phyloP scores from a whole-genome alignment of 2,113 vertebrate genomes.

The Limanda limanda region DNA sequence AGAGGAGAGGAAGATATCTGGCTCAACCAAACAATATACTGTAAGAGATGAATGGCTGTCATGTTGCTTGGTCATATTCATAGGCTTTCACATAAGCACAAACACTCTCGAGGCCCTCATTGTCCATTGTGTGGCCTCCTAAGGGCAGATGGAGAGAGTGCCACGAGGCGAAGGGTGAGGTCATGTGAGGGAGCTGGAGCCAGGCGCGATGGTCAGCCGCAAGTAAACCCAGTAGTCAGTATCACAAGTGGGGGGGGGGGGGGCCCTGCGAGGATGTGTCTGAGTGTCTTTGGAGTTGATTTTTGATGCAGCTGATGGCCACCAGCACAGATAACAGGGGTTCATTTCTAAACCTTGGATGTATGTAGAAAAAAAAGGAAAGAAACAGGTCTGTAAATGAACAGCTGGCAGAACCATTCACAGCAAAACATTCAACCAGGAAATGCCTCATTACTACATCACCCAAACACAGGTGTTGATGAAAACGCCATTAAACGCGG shows the following conservation, averaged over 20 bases:
- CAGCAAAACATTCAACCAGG: slow-evolving; percentile 19
- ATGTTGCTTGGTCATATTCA: slow-evolving; percentile 31
- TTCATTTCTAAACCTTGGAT: background rate
- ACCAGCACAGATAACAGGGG: background rate
- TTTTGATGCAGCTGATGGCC: slow-evolving; percentile 2
- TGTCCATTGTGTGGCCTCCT: slow-evolving; percentile 69
- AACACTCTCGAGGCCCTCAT: slow-evolving; percentile 48
- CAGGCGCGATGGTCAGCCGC: slow-evolving; percentile 63
- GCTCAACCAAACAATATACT: slow-evolving; percentile 31
- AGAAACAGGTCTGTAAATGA: slow-evolving; percentile 13
- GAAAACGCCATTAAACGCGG: background rate
- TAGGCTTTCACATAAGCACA: background rate
- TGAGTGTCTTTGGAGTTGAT: slow-evolving; percentile 18
- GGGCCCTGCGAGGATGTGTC: background rate
- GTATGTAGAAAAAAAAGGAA: background rate
- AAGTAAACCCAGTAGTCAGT: slow-evolving; percentile 47
- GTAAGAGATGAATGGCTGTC: slow-evolving; percentile 2
- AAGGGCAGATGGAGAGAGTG: slow-evolving; percentile 61
- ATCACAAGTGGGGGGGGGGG: slow-evolving; percentile 20
- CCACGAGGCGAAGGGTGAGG: slow-evolving; percentile 68
- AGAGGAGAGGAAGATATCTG: slow-evolving; percentile 19
- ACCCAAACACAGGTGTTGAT: slow-evolving; percentile 7
- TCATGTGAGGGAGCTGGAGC: slow-evolving; percentile 78
- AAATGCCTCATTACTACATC: slow-evolving; percentile 8
- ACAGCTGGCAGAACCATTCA: slow-evolving; percentile 22